Conservation (phyloP, 2,797 vertebrate genomes). For the Aplochiton taeniatus region DNA sequence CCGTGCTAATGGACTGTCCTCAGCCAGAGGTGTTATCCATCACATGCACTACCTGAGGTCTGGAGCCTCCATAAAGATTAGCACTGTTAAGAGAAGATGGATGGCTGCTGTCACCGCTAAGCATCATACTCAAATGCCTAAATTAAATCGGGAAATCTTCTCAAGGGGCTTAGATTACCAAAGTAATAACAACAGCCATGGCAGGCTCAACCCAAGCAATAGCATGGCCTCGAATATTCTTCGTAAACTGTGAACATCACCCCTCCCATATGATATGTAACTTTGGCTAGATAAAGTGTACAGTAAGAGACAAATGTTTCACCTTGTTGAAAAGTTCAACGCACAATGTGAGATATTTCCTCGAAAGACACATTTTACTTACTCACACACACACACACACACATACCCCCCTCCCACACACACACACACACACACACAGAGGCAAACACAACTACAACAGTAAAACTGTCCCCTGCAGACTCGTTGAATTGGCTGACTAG, state of each 20-base stretch:
- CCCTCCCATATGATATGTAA: constrained; percentile 49
- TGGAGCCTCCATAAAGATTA: constrained; percentile 91
- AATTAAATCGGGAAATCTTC: constrained; percentile 85
- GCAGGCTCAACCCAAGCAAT: constrained; percentile 47
- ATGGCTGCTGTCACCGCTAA: constrained; percentile 81
- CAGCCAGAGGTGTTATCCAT: constrained; percentile 82
- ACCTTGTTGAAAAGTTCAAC: constrained; percentile 46
- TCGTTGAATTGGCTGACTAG: constrained; percentile 69
- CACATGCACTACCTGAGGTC: constrained; percentile 82
- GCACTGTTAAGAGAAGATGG: constrained; percentile 89
- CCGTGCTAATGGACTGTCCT: constrained; percentile 72
- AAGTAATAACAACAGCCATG: constrained; percentile 64
- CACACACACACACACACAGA: not conserved
- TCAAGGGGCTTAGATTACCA: constrained; percentile 84
- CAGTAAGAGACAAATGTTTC: constrained; percentile 34
- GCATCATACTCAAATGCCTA: constrained; percentile 84
- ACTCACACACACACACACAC: constrained; percentile 25
- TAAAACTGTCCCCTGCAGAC: too few relatives aligned
- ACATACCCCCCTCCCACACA: not conserved
- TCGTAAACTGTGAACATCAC: constrained; percentile 53
- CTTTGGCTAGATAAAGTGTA: constrained; percentile 50
- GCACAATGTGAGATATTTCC: constrained; percentile 29
- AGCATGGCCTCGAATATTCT: constrained; percentile 63
- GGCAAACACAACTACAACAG: too few relatives aligned
- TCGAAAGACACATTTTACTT: constrained; percentile 23